A percentile compares a stretch with the other conserved stretches of the same genome.
Conservation (phyloP, 2,113 vertebrate genomes). For the Nerophis lumbriciformis region DNA sequence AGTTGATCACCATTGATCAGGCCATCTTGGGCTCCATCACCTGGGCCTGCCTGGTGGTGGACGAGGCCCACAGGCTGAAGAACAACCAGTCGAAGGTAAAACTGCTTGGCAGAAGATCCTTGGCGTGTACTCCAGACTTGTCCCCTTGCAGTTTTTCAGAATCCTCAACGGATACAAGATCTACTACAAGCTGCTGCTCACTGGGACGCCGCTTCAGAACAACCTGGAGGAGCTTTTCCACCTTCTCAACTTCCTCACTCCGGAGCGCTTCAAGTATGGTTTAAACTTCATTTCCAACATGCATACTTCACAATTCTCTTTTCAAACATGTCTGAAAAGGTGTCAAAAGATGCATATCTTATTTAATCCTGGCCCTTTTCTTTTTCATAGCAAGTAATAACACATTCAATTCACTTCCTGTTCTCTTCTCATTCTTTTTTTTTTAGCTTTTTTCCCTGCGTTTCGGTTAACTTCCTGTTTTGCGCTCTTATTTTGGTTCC, state of each 20-base stretch:
- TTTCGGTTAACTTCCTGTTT: too few species aligned
- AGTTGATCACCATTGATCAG: conserved; percentile 97
- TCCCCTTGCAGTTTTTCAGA: conserved; percentile 84
- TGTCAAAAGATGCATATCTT: too few species aligned
- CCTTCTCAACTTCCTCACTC: conserved; percentile 96
- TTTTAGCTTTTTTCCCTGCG: too few species aligned
- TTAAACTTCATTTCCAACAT: too few species aligned
- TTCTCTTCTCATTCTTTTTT: not conserved
- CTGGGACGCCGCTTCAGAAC: conserved; percentile 95
- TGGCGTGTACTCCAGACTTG: not conserved
- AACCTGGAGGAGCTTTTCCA: conserved; percentile 98
- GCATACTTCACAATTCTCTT: too few species aligned
- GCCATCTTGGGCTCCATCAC: conserved; percentile 90
- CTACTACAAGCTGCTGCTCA: conserved; percentile 96
- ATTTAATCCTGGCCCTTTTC: too few species aligned
- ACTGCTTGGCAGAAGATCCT: not conserved
- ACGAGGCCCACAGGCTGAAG: conserved; percentile 95
- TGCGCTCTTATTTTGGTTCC: too few species aligned
- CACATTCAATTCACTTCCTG: not conserved
- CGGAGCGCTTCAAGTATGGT: conserved; percentile 92
- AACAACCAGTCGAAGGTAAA: conserved; percentile 98
- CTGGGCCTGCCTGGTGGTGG: conserved; percentile 96
- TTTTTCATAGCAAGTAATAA: too few species aligned
- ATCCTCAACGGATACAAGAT: conserved; percentile 98
- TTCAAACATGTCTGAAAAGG: not conserved